Base-by-base conservation (phyloP, 2,113 vertebrate species). In the Gymnogyps californianus region DNA sequence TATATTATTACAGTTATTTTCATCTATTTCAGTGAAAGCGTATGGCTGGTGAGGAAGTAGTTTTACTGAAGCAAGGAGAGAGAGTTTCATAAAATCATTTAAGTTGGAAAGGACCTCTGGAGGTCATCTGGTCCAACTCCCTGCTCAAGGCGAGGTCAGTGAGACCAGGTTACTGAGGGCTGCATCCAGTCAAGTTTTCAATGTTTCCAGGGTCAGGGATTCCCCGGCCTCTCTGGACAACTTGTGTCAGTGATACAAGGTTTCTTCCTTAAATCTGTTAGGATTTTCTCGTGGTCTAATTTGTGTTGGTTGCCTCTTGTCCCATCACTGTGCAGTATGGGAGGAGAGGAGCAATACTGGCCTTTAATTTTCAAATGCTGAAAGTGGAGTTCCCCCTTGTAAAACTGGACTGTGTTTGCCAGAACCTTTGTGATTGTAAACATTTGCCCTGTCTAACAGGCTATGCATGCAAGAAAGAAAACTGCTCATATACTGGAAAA, bases 401-500 rank as follows among this genome's bases (percentile, higher is more conserved):
- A 69, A 93, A 87, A 79, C 11, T 29, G 31, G 16, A 69, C 34
- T 76, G 31, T 47, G 18, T 87, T 69, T 76, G 34, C 47, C 47
- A 91, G n/a, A 89, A 61, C 14, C 7, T 82, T 64, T 85, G 38
- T 82, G 52, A 90, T 4, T 91, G 31, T 90, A 83, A 93, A 67
- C 28, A 24, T 79, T 29, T 95, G 13, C 71, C 10, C 34, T 75
- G 24, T 84, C 36, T 76, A 70, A 95, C 81, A 99, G 99, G 99
- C 80, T 99, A 99, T 52, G 40, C 83, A 1, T 99, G 99, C 97
- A 98, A 98, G 91, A 98, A 98, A 52, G 98, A 98, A 51, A 89
- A 74, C 36, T 99, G 99, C 95, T 93, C 94, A 3, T 99, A 99
- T 95, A 92, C 97, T 17, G 99, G 97, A 62, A 99, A 99, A 87